Evolutionary conservation across 2,113 vertebrate genomes (phyloP), one percentile per base, ranked within the genome.

Genomic region (Calyptommatus sinebrachiatus): DNA sequence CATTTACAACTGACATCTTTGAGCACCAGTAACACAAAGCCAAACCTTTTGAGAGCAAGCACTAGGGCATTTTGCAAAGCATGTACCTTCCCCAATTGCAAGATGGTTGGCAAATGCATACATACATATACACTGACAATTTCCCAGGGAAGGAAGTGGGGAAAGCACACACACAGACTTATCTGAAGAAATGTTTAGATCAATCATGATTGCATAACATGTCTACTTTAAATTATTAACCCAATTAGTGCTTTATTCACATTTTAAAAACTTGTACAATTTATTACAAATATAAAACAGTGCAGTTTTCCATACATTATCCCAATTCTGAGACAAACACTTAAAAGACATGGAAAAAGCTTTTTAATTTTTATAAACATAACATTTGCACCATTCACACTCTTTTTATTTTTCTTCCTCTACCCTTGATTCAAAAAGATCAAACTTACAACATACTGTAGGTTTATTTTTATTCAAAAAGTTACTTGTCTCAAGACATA

Each of bases 391-490:
- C 91, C 91, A 92, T 88, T 91, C 90, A 90, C 78, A 90, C 87
- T 90, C 90, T 83, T 41, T 73, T 77, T 81, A 91, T 65, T 28
- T 90, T 87, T 88, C 90, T 91, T 88, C 90, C 93, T 83, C 82
- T 90, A 73, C 88, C 92, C 91, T 90, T 71, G 77, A 93, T 92
- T 93, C 92, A 89, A 95, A 95, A 94, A 95, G 93, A 96, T 94
- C 94, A 95, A 95, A 94, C 94, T 94, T 95, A 95, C 93, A 93
- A 95, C 93, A 95, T 94, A 94, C 93, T 94, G 96, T 95, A 97
- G 97, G 96, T 98, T 99, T 98, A 98, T 97, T 99, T 99, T 99
- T 99, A 99, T 99, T 99, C 96, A 98, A 99, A 99, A 99, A 97
- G 97, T 98, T 98, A 99, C 98, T 81, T 98, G 98, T 99, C 97